A percentile compares a stretch with the other conserved stretches of the same genome.
Evolutionary conservation across 2,797 vertebrate species (phyloP).

Genomic region (Meda fulgida): DNA sequence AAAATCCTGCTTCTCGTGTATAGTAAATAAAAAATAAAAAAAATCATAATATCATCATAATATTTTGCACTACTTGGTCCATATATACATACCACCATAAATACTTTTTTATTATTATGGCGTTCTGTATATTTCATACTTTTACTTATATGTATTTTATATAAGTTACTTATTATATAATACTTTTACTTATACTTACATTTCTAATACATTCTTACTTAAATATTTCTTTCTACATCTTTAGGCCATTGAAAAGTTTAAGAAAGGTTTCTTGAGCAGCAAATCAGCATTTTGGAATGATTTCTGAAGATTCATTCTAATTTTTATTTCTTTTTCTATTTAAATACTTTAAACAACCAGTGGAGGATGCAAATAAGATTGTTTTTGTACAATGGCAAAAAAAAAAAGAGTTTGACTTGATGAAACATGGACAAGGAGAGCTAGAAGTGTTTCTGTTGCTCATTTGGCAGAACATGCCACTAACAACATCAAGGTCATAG

Average conservation of each 20-base stretch:
- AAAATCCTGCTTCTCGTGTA: not conserved
- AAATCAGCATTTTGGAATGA: no score
- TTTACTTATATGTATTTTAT: no score
- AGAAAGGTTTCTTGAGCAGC: no score
- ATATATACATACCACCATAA: no score
- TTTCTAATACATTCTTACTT: no score
- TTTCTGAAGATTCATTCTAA: not conserved
- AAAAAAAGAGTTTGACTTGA: constrained; percentile 45
- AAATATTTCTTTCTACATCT: no score
- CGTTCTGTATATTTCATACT: no score
- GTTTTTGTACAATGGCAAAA: no score
- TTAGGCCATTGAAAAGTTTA: no score
- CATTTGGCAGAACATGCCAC: not conserved
- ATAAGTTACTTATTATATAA: no score
- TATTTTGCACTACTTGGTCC: not conserved
- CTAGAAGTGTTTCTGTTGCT: not conserved
- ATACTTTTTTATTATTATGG: no score
- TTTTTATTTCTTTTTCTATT: not conserved
- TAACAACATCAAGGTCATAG: not conserved
- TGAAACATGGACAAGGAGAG: constrained; percentile 41
- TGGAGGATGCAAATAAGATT: not conserved
- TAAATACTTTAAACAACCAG: not conserved
- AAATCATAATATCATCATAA: not conserved
- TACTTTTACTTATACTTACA: no score
- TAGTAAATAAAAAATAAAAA: not conserved